phyloP scores from a whole-genome alignment of 2,797 vertebrate genomes.

The Tarsius wallacei region DNA sequence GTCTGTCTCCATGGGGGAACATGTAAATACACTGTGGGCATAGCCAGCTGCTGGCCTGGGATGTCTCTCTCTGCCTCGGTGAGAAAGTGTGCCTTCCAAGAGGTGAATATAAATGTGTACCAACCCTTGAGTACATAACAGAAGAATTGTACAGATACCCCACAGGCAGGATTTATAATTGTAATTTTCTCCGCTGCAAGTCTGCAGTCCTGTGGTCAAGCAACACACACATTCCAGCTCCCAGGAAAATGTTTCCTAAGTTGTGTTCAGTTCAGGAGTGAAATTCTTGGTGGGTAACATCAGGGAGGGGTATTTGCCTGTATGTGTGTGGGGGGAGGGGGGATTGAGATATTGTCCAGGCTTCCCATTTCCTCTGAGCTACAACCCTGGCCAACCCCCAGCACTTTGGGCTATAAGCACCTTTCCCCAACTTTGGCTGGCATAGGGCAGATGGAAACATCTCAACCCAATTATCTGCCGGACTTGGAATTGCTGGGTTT shows the following conservation, averaged over 20 bases:
- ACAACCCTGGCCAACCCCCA: not conserved
- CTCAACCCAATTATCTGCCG: not conserved
- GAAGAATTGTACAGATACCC: slow-evolving; percentile 4
- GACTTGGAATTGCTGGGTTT: not conserved
- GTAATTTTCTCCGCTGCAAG: slow-evolving; percentile 52
- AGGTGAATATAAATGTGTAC: not conserved
- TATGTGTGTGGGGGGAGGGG: not conserved
- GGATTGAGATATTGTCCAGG: slow-evolving; percentile 58
- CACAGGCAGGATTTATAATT: slow-evolving; percentile 55
- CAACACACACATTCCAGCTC: slow-evolving; percentile 16
- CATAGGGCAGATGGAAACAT: not conserved
- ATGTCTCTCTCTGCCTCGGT: not conserved
- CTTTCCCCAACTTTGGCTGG: not conserved
- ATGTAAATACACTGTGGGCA: slow-evolving; percentile 73
- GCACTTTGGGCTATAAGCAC: not conserved
- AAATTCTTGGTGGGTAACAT: slow-evolving; percentile 37
- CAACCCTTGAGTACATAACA: slow-evolving; percentile 14
- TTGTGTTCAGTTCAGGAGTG: slow-evolving; percentile 37
- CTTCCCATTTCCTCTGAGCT: slow-evolving; percentile 28
- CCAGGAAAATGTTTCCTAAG: slow-evolving; percentile 49
- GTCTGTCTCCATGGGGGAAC: slow-evolving; percentile 70
- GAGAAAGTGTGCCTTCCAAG: not conserved
- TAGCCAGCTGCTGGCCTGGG: not conserved
- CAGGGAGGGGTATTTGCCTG: not conserved
- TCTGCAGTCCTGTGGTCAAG: slow-evolving; percentile 17